Base-by-base conservation (phyloP, 1,140 invertebrate genomes). In the Drosophila tropicalis region DNA sequence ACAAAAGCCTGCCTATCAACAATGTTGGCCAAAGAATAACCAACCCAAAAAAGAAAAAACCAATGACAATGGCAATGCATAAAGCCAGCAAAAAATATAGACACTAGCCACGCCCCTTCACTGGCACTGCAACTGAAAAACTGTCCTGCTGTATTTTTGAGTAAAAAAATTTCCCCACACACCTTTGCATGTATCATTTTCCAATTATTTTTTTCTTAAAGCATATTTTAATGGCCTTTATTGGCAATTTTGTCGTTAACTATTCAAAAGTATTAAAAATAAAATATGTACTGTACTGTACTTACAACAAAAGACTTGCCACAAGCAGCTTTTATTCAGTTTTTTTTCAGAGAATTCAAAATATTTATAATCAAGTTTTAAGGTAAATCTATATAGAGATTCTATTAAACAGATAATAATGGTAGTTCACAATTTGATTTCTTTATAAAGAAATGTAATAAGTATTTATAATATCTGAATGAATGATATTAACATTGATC, bases 141-240 rank as follows among this genome's bases (percentile, higher is more conserved):
- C 36, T 67, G 73, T 58, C 60, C 29, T 62, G 41, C 47, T 32
- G 55, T 29, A 60, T 65, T 56, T 65, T 65, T 68, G 40, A 70
- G 62, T 55, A 69, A 81, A 86, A 69, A 51, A 44, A 47, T 58
- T 54, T 61, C 25, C 41, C 22, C 56, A 1, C 62, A 32, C 29
- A 44, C 58, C 58, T 64, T 69, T 69, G 55, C 70, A 79, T 72
- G n/a, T n/a, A 70, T 76, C 70, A 87, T 82, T 73, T 86, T 36
- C 32, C 79, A 85, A 87, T 87, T 72, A 82, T 79, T 79, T 86
- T 29, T 79, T 75, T 76, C 69, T 79, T 65, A 79, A 82, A 79
- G 82, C 83, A 86, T 87, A 86, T 87, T 86, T 87, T 76, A 87
- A 87, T 87, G 70, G 66, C 71, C 83, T 79, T 86, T 86, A 86